Conservation (phyloP, 53 echinoderm and acorn worm species). For the Apostichopus leukothele region DNA sequence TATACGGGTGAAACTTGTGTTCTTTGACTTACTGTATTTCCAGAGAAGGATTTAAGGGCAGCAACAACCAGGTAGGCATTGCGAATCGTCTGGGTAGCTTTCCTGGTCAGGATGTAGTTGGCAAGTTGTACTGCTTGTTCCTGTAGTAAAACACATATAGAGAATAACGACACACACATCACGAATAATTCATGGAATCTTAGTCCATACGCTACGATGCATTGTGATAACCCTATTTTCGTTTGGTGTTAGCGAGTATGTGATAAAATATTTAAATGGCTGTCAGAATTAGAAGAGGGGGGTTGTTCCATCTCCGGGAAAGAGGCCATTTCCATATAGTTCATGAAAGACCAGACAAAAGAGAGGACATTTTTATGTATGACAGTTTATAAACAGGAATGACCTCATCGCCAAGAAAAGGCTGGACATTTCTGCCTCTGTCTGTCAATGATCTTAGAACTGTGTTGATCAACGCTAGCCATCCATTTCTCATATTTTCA, state of each 20-base stretch:
- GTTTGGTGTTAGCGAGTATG: no score
- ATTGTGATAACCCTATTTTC: no score
- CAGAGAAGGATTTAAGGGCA: slow-evolving; percentile 77
- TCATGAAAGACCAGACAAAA: slow-evolving; percentile 27
- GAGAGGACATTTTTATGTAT: slow-evolving; percentile 5
- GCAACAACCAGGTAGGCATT: slow-evolving; percentile 85
- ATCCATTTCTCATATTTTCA: no score
- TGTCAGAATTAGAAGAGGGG: no score
- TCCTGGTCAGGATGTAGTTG: slow-evolving; percentile 88
- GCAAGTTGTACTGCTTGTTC: slow-evolving; percentile 90
- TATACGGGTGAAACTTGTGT: background rate
- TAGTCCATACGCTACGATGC: no score
- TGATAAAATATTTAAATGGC: no score
- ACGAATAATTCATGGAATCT: no score
- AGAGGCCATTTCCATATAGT: slow-evolving; percentile 22
- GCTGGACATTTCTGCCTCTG: slow-evolving; percentile 40
- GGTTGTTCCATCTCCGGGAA: background rate
- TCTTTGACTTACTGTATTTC: slow-evolving; percentile 67
- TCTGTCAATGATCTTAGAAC: background rate
- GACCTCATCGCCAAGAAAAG: slow-evolving; percentile 1
- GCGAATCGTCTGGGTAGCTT: slow-evolving; percentile 78
- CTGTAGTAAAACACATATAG: slow-evolving; percentile 47
- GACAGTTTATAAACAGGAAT: slow-evolving; percentile 35
- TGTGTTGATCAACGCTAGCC: no score
- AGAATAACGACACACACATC: background rate